These are phyloP conservation scores for Cerastis rubricosa DNA, from an alignment of 2,888 invertebrate genomes.

Conservation along the genomic window DNA sequence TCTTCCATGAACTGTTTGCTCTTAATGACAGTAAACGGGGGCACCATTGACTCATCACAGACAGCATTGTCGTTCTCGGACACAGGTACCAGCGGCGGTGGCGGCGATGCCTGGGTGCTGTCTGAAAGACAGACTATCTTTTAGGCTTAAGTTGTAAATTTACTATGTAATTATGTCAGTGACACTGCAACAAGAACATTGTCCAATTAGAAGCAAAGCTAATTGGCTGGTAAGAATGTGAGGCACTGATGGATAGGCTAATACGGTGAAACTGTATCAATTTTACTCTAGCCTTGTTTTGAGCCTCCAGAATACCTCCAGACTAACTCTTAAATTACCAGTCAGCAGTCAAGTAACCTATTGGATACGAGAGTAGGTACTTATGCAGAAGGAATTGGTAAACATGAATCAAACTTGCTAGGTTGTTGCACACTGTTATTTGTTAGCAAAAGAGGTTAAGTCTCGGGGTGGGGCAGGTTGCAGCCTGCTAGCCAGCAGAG, in stretches of 20 bases:
- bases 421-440: too few relatives aligned
- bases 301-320: background rate
- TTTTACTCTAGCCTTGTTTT: background rate
- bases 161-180: background rate
- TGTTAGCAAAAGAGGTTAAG: too few relatives aligned
- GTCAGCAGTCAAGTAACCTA: background rate
- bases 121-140: conserved; percentile 12
- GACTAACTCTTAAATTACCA: background rate
- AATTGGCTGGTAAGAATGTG: background rate
- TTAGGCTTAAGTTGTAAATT: background rate
- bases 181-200: background rate
- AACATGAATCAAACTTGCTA: too few relatives aligned
- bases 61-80: conserved; percentile 36
- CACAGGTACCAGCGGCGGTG: conserved; percentile 21
- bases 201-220: background rate
- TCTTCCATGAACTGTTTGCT: conserved; percentile 78
- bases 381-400: too few relatives aligned
- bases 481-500: too few relatives aligned
- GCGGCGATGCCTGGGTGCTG: conserved; percentile 21
- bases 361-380: too few relatives aligned
- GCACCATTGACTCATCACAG: conserved; percentile 63
- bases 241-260: background rate
- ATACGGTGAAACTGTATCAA: background rate
- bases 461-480: too few relatives aligned
- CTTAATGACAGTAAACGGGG: conserved; percentile 79